Percentiles rank a stretch among this genome's conserved stretches.
Evolutionary conservation across 2,113 vertebrate species (phyloP).

Genomic region (Oryzias melastigma): DNA sequence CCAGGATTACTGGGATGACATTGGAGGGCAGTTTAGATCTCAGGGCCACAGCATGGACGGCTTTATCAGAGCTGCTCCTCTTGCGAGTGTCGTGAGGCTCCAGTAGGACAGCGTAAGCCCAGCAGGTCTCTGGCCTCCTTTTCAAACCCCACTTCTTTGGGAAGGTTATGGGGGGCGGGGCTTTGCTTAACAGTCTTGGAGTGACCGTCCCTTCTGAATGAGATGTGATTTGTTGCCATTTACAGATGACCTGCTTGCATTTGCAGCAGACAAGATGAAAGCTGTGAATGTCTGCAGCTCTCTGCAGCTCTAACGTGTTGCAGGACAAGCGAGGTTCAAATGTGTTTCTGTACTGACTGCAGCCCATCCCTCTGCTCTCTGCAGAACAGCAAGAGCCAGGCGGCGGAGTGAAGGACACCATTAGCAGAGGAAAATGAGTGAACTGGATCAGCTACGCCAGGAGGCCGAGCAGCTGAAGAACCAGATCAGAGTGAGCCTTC

Average conservation of each 20-base stretch:
- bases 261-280: too few relatives aligned
- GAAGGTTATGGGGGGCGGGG: conserved; percentile 17
- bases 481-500: conserved; percentile 91
- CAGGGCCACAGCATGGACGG: conserved; percentile 42
- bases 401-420: conserved; percentile 82
- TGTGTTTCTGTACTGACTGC: too few relatives aligned
- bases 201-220: neutral
- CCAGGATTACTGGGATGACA: conserved; percentile 82
- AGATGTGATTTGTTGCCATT: too few relatives aligned
- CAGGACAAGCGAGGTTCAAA: too few relatives aligned
- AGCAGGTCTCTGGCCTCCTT: conserved; percentile 11
- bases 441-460: conserved; percentile 98
- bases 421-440: conserved; percentile 95
- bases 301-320: too few relatives aligned
- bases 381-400: conserved; percentile 85
- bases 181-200: neutral
- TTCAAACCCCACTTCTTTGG: conserved; percentile 14
- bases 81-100: conserved; percentile 24
- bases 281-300: too few relatives aligned
- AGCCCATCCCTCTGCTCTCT: neutral
- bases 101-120: conserved; percentile 22
- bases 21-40: conserved; percentile 71
- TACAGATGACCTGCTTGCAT: too few relatives aligned
- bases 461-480: conserved; percentile 99
- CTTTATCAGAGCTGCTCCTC: conserved; percentile 34